These are phyloP conservation scores for Calephelis virginiensis DNA, from an alignment of 1,140 invertebrate genomes.

Conservation along the genomic window DNA sequence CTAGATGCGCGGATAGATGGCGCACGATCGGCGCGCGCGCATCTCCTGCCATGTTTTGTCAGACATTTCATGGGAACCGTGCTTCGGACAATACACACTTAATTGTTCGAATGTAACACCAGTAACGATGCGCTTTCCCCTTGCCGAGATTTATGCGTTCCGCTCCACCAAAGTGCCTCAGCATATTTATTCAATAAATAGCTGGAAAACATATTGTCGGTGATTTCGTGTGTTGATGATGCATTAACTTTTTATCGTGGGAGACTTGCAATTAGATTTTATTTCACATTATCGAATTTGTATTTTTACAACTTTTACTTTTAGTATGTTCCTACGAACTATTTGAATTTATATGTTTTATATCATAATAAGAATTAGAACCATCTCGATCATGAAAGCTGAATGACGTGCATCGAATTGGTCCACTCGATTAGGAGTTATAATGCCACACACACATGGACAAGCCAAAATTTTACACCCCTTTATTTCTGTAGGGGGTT, in stretches of 20 bases:
- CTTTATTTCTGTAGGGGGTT: too few relatives aligned
- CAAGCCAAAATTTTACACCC: too few relatives aligned
- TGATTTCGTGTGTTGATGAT: constrained; percentile 45
- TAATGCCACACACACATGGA: too few relatives aligned
- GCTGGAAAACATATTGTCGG: constrained; percentile 67
- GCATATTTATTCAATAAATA: constrained; percentile 68
- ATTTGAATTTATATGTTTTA: too few relatives aligned
- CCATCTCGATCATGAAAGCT: too few relatives aligned
- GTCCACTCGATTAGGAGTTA: too few relatives aligned
- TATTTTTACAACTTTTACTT: not conserved
- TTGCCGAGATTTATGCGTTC: constrained; percentile 59
- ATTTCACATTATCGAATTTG: not conserved
- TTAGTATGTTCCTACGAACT: not conserved
- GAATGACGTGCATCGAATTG: too few relatives aligned
- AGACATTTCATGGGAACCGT: constrained; percentile 72
- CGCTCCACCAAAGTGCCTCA: constrained; percentile 61
- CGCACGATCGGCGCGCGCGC: constrained; percentile 52
- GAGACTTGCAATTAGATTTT: constrained; percentile 37
- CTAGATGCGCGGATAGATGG: constrained; percentile 61
- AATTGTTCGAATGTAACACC: constrained; percentile 73
- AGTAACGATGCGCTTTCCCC: constrained; percentile 59
- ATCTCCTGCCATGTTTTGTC: constrained; percentile 47
- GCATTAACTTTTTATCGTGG: constrained; percentile 60
- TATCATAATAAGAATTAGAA: too few relatives aligned
- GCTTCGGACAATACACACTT: constrained; percentile 63